Conservation (phyloP, 2,797 vertebrate genomes). For the Rhinichthys osculus region DNA sequence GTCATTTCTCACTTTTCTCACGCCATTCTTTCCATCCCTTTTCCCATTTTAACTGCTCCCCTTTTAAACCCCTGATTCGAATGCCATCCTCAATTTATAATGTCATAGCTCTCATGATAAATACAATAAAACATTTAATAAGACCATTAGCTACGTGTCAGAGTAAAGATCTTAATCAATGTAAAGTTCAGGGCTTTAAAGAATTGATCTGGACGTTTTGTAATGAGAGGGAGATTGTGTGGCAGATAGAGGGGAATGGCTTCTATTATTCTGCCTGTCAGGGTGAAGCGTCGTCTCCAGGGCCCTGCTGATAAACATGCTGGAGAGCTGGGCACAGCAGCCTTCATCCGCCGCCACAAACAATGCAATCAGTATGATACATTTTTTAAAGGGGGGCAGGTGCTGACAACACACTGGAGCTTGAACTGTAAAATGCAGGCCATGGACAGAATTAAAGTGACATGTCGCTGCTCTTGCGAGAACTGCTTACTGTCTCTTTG, state of each 20-base stretch:
- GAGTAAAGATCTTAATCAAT: slow-evolving; percentile 79
- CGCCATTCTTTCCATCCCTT: slow-evolving; percentile 53
- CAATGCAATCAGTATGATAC: slow-evolving; percentile 67
- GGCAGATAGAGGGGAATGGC: slow-evolving; percentile 69
- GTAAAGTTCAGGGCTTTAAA: slow-evolving; percentile 79
- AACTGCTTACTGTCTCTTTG: slow-evolving; percentile 8
- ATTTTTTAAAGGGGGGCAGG: slow-evolving; percentile 47
- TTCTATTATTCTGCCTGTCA: slow-evolving; percentile 72
- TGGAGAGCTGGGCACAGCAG: slow-evolving; percentile 36
- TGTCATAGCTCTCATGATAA: slow-evolving; percentile 74
- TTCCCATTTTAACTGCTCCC: slow-evolving; percentile 39
- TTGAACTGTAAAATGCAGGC: slow-evolving; percentile 5
- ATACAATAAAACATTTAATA: slow-evolving; percentile 75
- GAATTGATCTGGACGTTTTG: slow-evolving; percentile 73
- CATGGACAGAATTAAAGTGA: slow-evolving; percentile 25
- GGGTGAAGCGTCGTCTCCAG: slow-evolving; percentile 64
- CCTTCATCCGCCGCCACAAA: slow-evolving; percentile 57
- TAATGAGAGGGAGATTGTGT: slow-evolving; percentile 66
- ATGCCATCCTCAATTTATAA: slow-evolving; percentile 75
- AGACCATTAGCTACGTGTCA: slow-evolving; percentile 71
- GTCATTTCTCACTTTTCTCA: slow-evolving; percentile 62
- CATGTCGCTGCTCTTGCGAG: background rate
- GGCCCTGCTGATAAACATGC: slow-evolving; percentile 61
- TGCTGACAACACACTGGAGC: slow-evolving; percentile 9
- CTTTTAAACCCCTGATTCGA: slow-evolving; percentile 62